Conservation (phyloP, 2,797 vertebrate species). For the Pantherophis alleghaniensis region DNA sequence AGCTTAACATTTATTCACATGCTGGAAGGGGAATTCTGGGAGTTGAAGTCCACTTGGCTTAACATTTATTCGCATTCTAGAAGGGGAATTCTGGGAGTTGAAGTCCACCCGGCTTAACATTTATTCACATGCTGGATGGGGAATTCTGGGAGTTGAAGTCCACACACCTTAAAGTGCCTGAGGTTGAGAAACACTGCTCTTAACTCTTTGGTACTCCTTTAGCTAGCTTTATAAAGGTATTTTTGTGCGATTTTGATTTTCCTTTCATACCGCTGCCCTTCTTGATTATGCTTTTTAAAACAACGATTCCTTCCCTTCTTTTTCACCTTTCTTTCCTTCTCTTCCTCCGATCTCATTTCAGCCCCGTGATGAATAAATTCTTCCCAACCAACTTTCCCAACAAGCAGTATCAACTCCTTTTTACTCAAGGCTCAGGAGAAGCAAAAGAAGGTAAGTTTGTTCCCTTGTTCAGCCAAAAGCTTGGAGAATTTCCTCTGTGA, state of each 20-base stretch:
- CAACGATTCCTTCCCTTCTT: slow-evolving; percentile 19
- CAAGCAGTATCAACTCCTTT: slow-evolving; percentile 96
- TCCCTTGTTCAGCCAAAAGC: accelerated
- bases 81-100: no score
- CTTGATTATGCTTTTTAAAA: background rate
- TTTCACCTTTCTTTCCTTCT: slow-evolving; percentile 6
- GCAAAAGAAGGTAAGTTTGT: slow-evolving; percentile 85
- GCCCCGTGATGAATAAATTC: slow-evolving; percentile 89
- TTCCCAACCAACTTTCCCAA: slow-evolving; percentile 87
- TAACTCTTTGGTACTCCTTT: background rate
- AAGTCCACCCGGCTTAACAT: no score
- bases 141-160: background rate
- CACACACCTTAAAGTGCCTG: background rate
- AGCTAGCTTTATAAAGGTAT: background rate
- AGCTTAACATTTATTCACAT: no score
- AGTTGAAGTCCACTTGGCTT: no score
- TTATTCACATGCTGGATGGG: no score
- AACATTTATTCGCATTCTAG: no score
- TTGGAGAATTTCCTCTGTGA: slow-evolving; percentile 12
- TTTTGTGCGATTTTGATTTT: background rate
- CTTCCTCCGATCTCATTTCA: slow-evolving; percentile 67
- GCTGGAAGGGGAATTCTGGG: no score
- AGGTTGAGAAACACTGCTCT: background rate
- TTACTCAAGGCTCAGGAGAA: slow-evolving; percentile 93
- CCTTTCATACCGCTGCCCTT: background rate